Base-by-base conservation (phyloP, 2,797 vertebrate species). In the Pseudomugil tenellus region DNA sequence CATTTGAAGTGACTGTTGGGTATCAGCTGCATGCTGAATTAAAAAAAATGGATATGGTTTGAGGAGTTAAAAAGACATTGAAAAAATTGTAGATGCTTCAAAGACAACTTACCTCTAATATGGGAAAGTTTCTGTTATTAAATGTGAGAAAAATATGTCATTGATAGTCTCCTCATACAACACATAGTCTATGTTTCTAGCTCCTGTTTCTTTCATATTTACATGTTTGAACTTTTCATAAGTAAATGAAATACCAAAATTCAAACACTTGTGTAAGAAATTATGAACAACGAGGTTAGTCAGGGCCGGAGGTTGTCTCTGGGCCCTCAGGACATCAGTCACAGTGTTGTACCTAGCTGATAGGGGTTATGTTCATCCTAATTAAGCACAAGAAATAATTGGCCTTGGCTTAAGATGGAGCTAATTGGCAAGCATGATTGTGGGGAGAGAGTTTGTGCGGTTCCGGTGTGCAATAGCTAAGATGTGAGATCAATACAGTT, bases 311-410 rank as follows among this genome's bases (percentile, higher is more conserved):
- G 59, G 63, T 16, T 2, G 39, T 17, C 58, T 26, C 59, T 49
- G 1, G 63, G 61, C 63, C 73, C 59, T 70, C 39, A 2, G 58
- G 60, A 0, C 37, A 19, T 21, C 4, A 10, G 60, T 60, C 84
- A 74, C 68, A 55, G 70, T 60, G 56, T 70, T 64, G 59, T 28
- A 1, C 48, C 23, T 43, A 21, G 65, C 67, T 72, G 61, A 67
- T 35, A 49, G 67, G 72, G 82, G 75, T 80, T 71, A n/a, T 81
- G 84, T 83, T 84, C 64, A 8, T 79, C 63, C 71, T 87, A 77
- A 89, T 87, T 77, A 88, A 74, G 55, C 62, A 78, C 52, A 63
- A 46, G 48, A 58, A 64, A 70, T 86, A 91, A 91, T 84, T 85
- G 84, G 82, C 80, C 73, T 48, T 37, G 57, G 58, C 73, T 76